Base-by-base conservation (phyloP, 2,888 invertebrate genomes). In the Tanypteryx hageni region DNA sequence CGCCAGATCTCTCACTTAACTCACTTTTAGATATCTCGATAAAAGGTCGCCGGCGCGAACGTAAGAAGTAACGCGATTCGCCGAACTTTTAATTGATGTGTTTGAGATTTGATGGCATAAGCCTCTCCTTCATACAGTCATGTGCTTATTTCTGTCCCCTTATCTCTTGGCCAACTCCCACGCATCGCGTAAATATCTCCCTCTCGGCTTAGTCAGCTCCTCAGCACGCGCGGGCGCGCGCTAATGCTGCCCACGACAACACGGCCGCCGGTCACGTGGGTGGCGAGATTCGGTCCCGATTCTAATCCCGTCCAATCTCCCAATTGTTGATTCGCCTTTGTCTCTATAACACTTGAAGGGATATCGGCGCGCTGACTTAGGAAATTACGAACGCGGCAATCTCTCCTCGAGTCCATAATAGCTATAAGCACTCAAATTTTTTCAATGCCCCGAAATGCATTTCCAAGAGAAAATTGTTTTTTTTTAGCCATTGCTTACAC, bases 261-360 rank as follows among this genome's bases (percentile, higher is more conserved):
- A 44, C 44, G 3, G 1, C 76, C 76, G 13, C 22, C 27, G 22
- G 27, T 76, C 22, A 10, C 11, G 76, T 76, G 76, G 76, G 76
- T 76, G 76, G 11, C 22, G 76, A 76, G 22, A 22, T 76, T 76
- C 76, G 76, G 22, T 22, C 68, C 8, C 68, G 44, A 64, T 64
- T 44, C 44, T 44, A 44, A 44, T 44, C 44, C 5, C 5, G 44
- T 3, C 44, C 31, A 27, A 0, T 82, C 11, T 82, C 44, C 13
- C 13, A 14, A 31, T 14, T 13, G 16, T n/a, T 18, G 64, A 64
- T 64, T 13, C 14, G 10, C n/a, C 61, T 83, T 16, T 16, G 27
- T 31, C 59, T 89, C 89, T 5, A 44, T 44, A 89, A 89, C 89
- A 68, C 89, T 89, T 89, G 61, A 89, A 44, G 44, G 44, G 44